A percentile compares a stretch with the other conserved stretches of the same genome.
Evolutionary conservation across 2,797 vertebrate genomes (phyloP).

Genomic region (Galagoides demidoff): DNA sequence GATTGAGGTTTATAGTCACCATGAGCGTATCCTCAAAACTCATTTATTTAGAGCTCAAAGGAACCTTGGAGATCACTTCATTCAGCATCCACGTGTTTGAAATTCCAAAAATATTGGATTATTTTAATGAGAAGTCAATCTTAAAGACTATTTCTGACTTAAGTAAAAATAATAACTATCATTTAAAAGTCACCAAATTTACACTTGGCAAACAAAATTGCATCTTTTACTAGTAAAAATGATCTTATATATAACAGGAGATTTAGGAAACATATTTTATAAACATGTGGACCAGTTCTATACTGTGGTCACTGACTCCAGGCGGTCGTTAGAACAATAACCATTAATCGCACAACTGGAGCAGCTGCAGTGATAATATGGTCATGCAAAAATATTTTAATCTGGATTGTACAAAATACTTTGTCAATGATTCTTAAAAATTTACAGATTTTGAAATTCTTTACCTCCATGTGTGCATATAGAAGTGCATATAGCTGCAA

Average conservation of each 20-base stretch:
- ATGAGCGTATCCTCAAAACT: conserved; percentile 36
- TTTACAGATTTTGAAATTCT: conserved; percentile 29
- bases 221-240: conserved; percentile 17
- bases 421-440: background rate
- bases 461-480: background rate
- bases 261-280: background rate
- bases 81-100: conserved; percentile 40
- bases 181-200: background rate
- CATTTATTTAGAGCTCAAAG: conserved; percentile 66
- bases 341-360: background rate
- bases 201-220: background rate
- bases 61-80: conserved; percentile 17
- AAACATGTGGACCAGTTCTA: background rate
- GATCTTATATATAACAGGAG: background rate
- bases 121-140: conserved; percentile 37
- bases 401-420: background rate
- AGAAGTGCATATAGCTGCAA: background rate
- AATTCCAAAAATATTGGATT: conserved; percentile 54
- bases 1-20: conserved; percentile 29
- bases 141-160: background rate
- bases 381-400: background rate
- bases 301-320: background rate
- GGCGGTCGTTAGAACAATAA: background rate
- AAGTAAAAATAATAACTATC: background rate
- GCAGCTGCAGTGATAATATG: background rate